Conservation (phyloP, 2,797 vertebrate species). For the Microtus agrestis region DNA sequence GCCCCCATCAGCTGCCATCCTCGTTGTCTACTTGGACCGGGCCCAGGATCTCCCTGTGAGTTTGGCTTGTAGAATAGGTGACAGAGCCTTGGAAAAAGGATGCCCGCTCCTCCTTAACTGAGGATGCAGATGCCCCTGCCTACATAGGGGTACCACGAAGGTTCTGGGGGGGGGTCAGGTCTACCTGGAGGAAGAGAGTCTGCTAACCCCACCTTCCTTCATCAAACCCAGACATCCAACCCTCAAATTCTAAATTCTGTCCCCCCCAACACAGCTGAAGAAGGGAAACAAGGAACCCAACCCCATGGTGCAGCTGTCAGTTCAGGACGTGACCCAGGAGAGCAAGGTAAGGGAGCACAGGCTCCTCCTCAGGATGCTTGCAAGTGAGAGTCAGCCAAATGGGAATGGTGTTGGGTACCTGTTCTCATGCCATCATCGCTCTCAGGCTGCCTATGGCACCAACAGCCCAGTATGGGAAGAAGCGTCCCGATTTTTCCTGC, state of each 20-base stretch:
- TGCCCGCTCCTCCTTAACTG: neutral
- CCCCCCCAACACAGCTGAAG: slow-evolving; percentile 89
- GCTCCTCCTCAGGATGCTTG: neutral
- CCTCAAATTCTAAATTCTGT: neutral
- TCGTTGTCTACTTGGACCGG: slow-evolving; percentile 94
- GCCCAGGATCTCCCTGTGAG: slow-evolving; percentile 94
- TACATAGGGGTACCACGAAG: neutral
- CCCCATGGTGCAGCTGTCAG: slow-evolving; percentile 93
- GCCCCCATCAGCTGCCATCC: slow-evolving; percentile 93
- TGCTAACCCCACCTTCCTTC: neutral
- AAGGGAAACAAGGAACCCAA: slow-evolving; percentile 94
- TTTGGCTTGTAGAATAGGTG: slow-evolving; percentile 65
- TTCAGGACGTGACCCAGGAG: slow-evolving; percentile 94
- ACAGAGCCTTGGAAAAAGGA: neutral
- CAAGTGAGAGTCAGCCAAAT: neutral
- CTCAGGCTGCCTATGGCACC: slow-evolving; percentile 91
- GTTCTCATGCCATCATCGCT: neutral
- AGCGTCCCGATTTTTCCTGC: slow-evolving; percentile 96
- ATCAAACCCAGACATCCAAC: neutral
- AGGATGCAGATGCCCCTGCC: neutral
- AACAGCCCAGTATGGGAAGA: slow-evolving; percentile 93
- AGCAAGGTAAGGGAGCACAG: slow-evolving; percentile 89
- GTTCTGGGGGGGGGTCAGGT: neutral
- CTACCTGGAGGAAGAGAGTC: neutral
- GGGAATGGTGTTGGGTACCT: too few relatives aligned